Base-by-base conservation (phyloP, 2,888 invertebrate species). In the Apodemia hepburni region DNA sequence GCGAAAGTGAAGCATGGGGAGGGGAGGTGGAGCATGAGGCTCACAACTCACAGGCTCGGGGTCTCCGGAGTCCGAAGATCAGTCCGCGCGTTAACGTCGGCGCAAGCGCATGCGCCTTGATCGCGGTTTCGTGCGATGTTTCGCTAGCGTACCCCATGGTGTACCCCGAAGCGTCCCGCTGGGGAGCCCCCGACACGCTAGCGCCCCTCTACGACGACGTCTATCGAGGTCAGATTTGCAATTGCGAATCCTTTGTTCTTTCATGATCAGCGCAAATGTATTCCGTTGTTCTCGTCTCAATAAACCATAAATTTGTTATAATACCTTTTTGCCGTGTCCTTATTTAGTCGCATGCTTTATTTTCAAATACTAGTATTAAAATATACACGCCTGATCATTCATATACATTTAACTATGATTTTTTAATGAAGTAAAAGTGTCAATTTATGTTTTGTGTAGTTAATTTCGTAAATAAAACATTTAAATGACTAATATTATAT, bases 131-230 rank as follows among this genome's bases (percentile, higher is more conserved):
- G 73, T 73, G 80, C 79, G 77, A 84, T 82, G 84, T 76, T 73
- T 79, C 82, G 82, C 79, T 84, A 81, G 81, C 77, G 80, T 79
- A 83, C 83, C 80, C 71, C 71, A 75, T 74, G 74, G 93, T 94
- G 81, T 94, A 93, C 85, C 93, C 93, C 74, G 93, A 93, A 85
- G 90, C 93, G 75, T 80, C 88, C 83, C 90, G 92, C 80, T 92
- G 92, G 91, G 91, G 88, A 92, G 93, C 88, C 90, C 93, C 92
- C 88, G 92, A 93, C 81, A 92, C 93, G 73, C 93, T 93, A 89
- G 92, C 93, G 76, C 93, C 93, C 81, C 92, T 93, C 83, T 94
- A 93, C 91, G 93, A 93, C 81, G 93, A 93, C 88, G 93, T 93
- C 79, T 93, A 93, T 84, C 84, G 93, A 90, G 94, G 94, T 94